Percentiles rank a stretch among this genome's conserved stretches.
Evolutionary conservation across 2,888 invertebrate genomes (phyloP).

Genomic region (Chouioia cunea): DNA sequence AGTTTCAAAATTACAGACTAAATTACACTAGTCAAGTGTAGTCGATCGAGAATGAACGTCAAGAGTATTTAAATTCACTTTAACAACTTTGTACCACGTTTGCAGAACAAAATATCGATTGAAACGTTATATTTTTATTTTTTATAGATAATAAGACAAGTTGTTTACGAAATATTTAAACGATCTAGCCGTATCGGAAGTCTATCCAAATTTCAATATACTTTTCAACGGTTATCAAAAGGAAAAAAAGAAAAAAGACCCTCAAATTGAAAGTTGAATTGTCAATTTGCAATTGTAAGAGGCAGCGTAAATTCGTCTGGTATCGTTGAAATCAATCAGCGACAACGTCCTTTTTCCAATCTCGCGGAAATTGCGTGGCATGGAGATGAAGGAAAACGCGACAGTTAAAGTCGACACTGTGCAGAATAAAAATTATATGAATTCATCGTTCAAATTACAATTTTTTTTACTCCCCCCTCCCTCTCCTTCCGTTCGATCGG

Average conservation of each 20-base stretch:
- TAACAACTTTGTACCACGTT: no score
- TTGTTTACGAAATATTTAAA: conserved; percentile 38
- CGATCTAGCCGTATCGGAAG: no score
- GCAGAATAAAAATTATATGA: no score
- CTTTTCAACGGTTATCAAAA: conserved; percentile 3
- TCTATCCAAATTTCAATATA: no score
- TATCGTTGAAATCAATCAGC: conserved; percentile 52
- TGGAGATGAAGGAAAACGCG: conserved; percentile 23
- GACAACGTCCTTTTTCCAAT: conserved; percentile 51
- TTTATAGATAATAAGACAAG: not conserved
- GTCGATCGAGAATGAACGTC: no score
- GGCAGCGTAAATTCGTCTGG: conserved; percentile 50
- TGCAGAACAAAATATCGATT: no score
- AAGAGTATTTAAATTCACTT: no score
- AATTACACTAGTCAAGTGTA: not conserved
- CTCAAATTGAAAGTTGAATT: conserved; percentile 58
- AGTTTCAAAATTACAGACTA: conserved; percentile 10
- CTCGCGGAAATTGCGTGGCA: conserved; percentile 51
- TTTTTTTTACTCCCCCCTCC: no score
- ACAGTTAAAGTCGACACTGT: not conserved
- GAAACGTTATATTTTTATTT: not conserved
- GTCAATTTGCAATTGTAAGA: conserved; percentile 61
- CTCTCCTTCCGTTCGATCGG: no score
- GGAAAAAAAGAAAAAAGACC: no score
- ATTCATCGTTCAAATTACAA: no score